Percentiles rank a stretch among this genome's conserved stretches.
These are phyloP conservation scores for Pantherophis alleghaniensis DNA, from an alignment of 2,797 vertebrate species.

Conservation along the genomic window DNA sequence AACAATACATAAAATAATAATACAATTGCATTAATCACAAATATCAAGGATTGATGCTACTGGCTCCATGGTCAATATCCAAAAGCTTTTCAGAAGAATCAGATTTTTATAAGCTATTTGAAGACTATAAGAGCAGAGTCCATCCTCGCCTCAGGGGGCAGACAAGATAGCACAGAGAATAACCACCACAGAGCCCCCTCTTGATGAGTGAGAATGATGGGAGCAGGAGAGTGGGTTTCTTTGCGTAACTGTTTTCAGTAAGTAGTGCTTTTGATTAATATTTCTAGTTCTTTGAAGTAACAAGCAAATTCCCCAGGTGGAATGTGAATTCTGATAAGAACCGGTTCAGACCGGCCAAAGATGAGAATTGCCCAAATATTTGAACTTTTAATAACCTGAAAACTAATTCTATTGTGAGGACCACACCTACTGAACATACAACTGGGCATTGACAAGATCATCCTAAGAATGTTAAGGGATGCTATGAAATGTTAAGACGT, in stretches of 20 bases:
- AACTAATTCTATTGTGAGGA: neutral
- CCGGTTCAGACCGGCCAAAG: neutral
- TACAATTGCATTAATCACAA: neutral
- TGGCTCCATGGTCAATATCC: neutral
- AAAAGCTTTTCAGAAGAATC: neutral
- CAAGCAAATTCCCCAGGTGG: neutral
- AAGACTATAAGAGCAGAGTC: neutral
- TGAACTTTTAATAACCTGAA: neutral
- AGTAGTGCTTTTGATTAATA: neutral
- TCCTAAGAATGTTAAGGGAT: neutral
- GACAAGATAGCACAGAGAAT: neutral
- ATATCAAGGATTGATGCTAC: neutral
- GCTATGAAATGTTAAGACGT: neutral
- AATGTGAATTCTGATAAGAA: neutral
- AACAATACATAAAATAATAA: neutral
- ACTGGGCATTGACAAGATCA: neutral
- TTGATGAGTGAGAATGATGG: neutral
- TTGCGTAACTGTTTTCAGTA: neutral
- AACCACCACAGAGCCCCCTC: neutral
- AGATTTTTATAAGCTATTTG: neutral
- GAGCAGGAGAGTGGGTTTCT: neutral
- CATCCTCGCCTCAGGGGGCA: neutral
- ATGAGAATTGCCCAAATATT: neutral
- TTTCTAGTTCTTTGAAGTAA: neutral
- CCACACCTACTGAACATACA: neutral